Evolutionary conservation across 2,888 invertebrate species (phyloP).

Genomic region (Cheilosia variabilis): DNA sequence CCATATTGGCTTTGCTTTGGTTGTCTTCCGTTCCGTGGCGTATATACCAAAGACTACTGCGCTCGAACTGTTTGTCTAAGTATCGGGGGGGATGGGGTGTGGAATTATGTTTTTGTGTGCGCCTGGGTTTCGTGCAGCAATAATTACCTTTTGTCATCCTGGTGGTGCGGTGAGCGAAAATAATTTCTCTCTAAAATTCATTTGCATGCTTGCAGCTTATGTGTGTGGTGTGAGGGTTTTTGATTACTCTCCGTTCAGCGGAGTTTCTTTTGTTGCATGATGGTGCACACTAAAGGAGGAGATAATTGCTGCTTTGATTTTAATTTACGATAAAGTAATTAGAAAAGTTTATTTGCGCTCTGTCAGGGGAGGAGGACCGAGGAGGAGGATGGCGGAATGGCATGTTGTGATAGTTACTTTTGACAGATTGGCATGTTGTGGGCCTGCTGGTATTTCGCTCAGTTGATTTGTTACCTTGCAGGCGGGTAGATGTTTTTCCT

Average conservation of each 20-base stretch:
- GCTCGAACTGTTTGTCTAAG: too few species aligned
- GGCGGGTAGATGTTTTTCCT: too few species aligned
- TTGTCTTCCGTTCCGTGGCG: constrained; percentile 25
- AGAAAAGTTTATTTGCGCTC: constrained; percentile 65
- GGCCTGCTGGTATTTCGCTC: constrained; percentile 1
- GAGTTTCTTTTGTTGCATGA: constrained; percentile 65
- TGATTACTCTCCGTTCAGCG: constrained; percentile 13
- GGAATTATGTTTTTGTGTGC: background rate
- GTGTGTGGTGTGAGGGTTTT: constrained; percentile 27
- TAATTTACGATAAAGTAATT: constrained; percentile 70
- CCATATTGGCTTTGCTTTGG: constrained; percentile 46
- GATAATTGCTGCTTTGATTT: constrained; percentile 72
- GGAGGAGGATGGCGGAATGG: constrained; percentile 36
- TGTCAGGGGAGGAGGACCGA: background rate
- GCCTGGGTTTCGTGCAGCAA: constrained; percentile 45
- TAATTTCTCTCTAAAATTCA: constrained; percentile 40
- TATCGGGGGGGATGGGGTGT: constrained; percentile 3
- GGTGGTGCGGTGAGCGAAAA: constrained; percentile 30
- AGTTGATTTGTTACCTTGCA: background rate
- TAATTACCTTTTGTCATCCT: constrained; percentile 71
- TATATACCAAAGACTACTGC: constrained; percentile 3
- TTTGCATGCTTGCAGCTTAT: constrained; percentile 58
- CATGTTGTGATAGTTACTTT: constrained; percentile 49
- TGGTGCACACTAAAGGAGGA: constrained; percentile 32
- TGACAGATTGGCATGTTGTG: constrained; percentile 58